phyloP scores from a whole-genome alignment of 2,113 vertebrate genomes.

The Dasyornis broadbenti region DNA sequence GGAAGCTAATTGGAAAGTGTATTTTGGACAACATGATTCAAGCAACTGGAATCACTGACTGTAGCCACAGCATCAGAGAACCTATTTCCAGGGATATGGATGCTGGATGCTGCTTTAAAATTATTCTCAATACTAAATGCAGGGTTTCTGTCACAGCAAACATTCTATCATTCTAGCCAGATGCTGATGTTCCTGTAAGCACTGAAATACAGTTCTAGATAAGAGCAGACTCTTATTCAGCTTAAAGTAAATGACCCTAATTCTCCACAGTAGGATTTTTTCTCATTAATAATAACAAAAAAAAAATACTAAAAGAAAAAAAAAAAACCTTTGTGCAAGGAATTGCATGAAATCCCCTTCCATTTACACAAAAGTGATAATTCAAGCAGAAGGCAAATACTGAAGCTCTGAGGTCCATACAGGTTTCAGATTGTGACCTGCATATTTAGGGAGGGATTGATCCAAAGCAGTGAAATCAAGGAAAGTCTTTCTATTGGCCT shows the following conservation, averaged over 20 bases:
- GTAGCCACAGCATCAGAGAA: background rate
- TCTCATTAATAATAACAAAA: background rate
- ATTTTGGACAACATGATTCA: background rate
- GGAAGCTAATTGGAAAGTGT: background rate
- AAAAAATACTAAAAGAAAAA: background rate
- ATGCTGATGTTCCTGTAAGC: background rate
- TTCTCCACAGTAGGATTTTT: background rate
- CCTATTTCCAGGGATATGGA: background rate
- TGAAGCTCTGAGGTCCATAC: background rate
- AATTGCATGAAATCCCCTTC: background rate
- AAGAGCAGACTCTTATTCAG: background rate
- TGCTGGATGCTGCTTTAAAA: background rate
- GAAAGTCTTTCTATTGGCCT: background rate
- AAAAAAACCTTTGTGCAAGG: background rate
- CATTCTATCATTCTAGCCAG: background rate
- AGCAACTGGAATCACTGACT: background rate
- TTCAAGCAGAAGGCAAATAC: background rate
- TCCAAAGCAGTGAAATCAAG: slow-evolving; percentile 5
- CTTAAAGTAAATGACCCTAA: background rate
- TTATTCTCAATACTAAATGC: background rate
- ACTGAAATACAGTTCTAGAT: background rate
- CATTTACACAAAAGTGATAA: background rate
- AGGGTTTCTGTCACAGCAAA: background rate
- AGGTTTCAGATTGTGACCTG: background rate
- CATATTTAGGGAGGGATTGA: background rate